Percentiles rank a stretch among this genome's conserved stretches.
Conservation (phyloP, 2,797 vertebrate species). For the Crypturellus tataupa region DNA sequence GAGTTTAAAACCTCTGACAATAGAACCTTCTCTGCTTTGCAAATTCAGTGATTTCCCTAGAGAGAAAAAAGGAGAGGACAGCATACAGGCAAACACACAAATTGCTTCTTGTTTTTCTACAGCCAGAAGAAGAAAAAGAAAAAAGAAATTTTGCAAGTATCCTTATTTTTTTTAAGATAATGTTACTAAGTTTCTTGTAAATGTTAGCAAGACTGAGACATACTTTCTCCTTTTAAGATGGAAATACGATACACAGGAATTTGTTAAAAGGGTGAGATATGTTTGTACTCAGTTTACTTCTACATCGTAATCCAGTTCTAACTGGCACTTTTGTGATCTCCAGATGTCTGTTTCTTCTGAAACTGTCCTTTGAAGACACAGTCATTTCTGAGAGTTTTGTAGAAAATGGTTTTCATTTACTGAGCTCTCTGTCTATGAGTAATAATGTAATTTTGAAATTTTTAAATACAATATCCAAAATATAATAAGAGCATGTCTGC, state of each 20-base stretch:
- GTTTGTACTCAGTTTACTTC: neutral
- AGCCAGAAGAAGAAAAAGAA: constrained; percentile 27
- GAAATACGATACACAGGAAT: constrained; percentile 1
- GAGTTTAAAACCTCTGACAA: neutral
- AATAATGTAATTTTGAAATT: constrained; percentile 17
- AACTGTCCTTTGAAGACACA: neutral
- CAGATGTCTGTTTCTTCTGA: constrained; percentile 15
- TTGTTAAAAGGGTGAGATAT: constrained; percentile 8
- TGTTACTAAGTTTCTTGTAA: constrained; percentile 34
- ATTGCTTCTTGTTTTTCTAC: constrained; percentile 30
- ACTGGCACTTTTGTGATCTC: constrained; percentile 18
- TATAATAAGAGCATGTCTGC: neutral
- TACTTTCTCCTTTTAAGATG: constrained; percentile 40
- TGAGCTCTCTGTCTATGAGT: neutral
- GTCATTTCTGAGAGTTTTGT: constrained; percentile 6
- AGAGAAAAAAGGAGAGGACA: constrained; percentile 27
- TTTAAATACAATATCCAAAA: constrained; percentile 5
- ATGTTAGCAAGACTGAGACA: constrained; percentile 48
- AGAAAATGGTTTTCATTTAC: neutral
- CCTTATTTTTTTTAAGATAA: constrained; percentile 42
- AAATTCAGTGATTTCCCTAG: constrained; percentile 44
- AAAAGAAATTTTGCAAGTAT: constrained; percentile 6
- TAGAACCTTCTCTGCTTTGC: constrained; percentile 53
- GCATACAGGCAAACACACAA: neutral
- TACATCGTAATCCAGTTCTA: neutral